These are phyloP conservation scores for Halichoeres trimaculatus DNA, from an alignment of 2,113 vertebrate species.

Conservation along the genomic window DNA sequence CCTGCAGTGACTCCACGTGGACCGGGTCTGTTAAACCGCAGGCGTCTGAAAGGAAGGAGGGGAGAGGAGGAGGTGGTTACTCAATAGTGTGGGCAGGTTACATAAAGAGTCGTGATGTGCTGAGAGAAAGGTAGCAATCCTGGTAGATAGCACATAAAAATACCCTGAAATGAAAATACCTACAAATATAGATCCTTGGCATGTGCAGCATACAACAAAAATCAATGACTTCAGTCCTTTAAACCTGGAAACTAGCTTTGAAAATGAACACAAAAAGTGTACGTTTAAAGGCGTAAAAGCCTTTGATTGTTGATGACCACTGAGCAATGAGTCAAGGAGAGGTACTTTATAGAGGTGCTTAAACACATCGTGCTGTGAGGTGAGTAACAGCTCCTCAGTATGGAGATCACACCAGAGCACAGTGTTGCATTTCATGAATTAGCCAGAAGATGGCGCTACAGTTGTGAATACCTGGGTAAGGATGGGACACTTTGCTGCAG, in stretches of 20 bases:
- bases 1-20: slow-evolving; percentile 94
- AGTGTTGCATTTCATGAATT: slow-evolving; percentile 45
- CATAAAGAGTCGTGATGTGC: slow-evolving; percentile 71
- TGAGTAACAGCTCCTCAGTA: slow-evolving; percentile 9
- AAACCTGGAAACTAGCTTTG: neutral
- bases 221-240: neutral
- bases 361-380: neutral
- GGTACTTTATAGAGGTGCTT: neutral
- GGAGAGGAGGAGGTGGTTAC: slow-evolving; percentile 52
- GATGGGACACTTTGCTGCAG: neutral
- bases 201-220: neutral
- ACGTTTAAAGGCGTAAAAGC: neutral
- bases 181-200: slow-evolving; percentile 15
- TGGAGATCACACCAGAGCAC: neutral
- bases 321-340: neutral
- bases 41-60: slow-evolving; percentile 83
- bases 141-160: slow-evolving; percentile 30
- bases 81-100: slow-evolving; percentile 72
- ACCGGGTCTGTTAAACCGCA: slow-evolving; percentile 92
- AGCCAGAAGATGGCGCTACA: slow-evolving; percentile 71
- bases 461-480: neutral
- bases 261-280: neutral
- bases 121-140: slow-evolving; percentile 33
- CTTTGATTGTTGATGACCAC: neutral
- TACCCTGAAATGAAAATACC: neutral